phyloP scores from a whole-genome alignment of 30 jellyfish, hydroid and myxozoan species.

The Clytia hemisphaerica region DNA sequence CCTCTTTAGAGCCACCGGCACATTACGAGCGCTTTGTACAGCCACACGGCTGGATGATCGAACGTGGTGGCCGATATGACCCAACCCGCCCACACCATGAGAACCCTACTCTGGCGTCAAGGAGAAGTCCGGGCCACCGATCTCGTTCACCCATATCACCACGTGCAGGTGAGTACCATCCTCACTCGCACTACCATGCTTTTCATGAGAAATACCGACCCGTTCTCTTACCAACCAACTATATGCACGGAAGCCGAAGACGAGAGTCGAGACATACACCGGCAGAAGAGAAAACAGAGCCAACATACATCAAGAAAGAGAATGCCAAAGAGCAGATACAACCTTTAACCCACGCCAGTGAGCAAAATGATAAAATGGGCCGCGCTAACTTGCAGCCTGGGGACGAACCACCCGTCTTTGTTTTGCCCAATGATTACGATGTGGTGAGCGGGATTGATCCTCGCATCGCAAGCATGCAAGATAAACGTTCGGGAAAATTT shows the following conservation, averaged over 20 bases:
- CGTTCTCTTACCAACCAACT: background rate
- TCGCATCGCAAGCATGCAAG: constrained; percentile 8
- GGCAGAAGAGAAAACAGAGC: background rate
- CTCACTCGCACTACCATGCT: background rate
- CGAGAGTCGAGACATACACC: constrained; percentile 1
- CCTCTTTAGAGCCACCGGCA: constrained; percentile 5
- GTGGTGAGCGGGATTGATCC: constrained; percentile 41
- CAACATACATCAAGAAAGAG: background rate
- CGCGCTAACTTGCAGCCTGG: constrained; percentile 39
- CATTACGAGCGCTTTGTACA: constrained; percentile 1
- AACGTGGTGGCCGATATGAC: background rate
- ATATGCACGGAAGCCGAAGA: background rate
- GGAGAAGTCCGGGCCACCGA: constrained; percentile 3
- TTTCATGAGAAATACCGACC: background rate
- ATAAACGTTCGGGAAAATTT: too few relatives aligned
- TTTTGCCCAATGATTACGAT: constrained; percentile 89
- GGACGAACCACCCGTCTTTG: constrained; percentile 92
- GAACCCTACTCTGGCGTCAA: background rate
- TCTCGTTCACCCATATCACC: constrained; percentile 21
- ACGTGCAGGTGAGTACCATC: background rate
- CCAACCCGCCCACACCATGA: background rate
- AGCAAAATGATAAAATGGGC: background rate
- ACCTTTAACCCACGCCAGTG: background rate
- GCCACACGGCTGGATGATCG: background rate
- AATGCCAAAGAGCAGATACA: background rate